Conservation (phyloP, 2,888 invertebrate genomes). For the Carabus problematicus region DNA sequence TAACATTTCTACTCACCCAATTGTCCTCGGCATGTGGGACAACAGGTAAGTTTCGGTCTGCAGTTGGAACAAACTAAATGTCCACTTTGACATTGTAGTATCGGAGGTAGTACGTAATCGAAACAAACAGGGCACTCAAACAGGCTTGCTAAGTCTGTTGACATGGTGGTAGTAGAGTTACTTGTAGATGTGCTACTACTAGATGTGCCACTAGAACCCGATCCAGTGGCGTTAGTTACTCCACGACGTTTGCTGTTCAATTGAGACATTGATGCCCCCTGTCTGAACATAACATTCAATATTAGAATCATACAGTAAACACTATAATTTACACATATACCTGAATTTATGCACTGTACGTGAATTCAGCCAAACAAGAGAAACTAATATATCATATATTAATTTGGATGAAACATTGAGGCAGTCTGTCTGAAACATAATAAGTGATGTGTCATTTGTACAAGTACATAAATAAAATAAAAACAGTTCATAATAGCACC, state of each 20-base stretch:
- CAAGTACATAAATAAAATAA: no score
- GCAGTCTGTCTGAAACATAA: no score
- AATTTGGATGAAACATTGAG: no score
- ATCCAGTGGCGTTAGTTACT: constrained; percentile 47
- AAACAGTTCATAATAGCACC: no score
- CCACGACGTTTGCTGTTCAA: constrained; percentile 51
- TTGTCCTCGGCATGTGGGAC: constrained; percentile 97
- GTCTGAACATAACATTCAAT: background rate
- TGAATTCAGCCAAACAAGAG: no score
- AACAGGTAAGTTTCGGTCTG: constrained; percentile 94
- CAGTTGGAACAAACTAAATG: constrained; percentile 98
- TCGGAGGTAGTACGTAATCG: constrained; percentile 98
- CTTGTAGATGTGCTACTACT: constrained; percentile 56
- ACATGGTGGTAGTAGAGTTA: constrained; percentile 71
- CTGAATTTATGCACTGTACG: no score
- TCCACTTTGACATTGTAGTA: constrained; percentile 98
- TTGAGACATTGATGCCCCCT: constrained; percentile 31
- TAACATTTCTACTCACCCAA: constrained; percentile 64
- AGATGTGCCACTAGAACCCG: constrained; percentile 47
- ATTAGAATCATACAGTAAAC: no score
- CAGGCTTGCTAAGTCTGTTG: constrained; percentile 87
- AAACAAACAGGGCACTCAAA: constrained; percentile 98
- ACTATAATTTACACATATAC: no score
- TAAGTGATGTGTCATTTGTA: no score
- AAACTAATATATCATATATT: no score